phyloP scores from a whole-genome alignment of 2,113 vertebrate genomes.

The Pelusios castaneus region DNA sequence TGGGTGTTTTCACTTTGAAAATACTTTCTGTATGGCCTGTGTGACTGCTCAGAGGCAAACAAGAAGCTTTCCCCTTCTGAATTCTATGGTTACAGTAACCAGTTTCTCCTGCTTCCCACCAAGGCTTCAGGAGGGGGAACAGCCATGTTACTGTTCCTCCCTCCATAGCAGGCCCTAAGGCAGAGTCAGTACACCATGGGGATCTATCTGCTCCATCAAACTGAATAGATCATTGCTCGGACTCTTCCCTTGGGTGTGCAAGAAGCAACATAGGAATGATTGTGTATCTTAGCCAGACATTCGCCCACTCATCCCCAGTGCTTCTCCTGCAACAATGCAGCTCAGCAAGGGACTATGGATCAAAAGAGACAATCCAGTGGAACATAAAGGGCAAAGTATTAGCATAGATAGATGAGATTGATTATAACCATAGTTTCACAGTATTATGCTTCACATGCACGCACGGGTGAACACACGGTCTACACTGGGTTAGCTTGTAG shows the following conservation, averaged over 20 bases:
- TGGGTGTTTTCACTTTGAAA: not conserved
- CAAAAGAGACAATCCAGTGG: not conserved
- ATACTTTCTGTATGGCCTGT: not conserved
- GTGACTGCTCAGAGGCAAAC: not conserved
- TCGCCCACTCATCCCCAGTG: not conserved
- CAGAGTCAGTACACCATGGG: not conserved
- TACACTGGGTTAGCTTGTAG: not conserved
- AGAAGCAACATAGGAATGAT: not conserved
- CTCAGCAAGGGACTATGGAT: too few species aligned
- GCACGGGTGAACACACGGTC: too few species aligned
- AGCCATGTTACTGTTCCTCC: not conserved
- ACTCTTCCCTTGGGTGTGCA: not conserved
- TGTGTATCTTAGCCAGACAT: not conserved
- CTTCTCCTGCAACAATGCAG: too few species aligned
- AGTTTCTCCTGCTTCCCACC: not conserved
- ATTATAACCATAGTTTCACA: not conserved
- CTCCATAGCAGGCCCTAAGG: not conserved
- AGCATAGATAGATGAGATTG: not conserved
- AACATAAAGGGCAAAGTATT: not conserved
- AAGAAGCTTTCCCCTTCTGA: not conserved
- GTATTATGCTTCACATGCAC: not conserved
- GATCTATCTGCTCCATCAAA: not conserved
- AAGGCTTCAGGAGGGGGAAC: not conserved
- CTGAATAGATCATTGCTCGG: not conserved
- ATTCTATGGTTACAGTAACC: fast-evolving